These are phyloP conservation scores for Nannobrachium achirus DNA, from an alignment of 2,113 vertebrate species.

Conservation along the genomic window DNA sequence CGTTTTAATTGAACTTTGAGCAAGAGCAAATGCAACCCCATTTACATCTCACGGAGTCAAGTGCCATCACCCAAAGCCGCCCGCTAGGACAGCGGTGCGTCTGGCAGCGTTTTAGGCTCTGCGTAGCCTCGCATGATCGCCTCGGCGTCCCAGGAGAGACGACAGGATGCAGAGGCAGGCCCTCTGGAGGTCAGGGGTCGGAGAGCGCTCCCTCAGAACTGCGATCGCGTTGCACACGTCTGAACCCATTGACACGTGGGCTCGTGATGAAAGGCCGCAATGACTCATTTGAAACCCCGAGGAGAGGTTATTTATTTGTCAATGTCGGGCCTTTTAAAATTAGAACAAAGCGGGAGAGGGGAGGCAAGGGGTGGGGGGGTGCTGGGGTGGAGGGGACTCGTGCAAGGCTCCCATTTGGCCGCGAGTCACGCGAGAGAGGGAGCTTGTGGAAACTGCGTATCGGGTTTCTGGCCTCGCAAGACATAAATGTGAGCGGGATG, in stretches of 20 bases:
- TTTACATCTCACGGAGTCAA: constrained; percentile 15
- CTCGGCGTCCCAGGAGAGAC: constrained; percentile 52
- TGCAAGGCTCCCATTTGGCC: constrained; percentile 40
- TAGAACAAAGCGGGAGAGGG: constrained; percentile 66
- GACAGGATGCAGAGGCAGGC: constrained; percentile 64
- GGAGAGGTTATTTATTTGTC: constrained; percentile 71
- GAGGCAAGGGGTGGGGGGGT: constrained; percentile 1
- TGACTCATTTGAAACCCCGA: constrained; percentile 66
- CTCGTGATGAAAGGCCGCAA: constrained; percentile 63
- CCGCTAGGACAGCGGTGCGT: constrained; percentile 4
- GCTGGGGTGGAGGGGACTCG: constrained; percentile 16
- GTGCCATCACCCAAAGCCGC: constrained; percentile 12
- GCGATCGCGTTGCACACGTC: constrained; percentile 64
- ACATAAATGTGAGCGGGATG: neutral
- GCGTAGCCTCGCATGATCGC: constrained; percentile 53
- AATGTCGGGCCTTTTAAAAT: constrained; percentile 66
- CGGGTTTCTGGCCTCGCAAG: neutral
- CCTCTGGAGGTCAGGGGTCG: constrained; percentile 59
- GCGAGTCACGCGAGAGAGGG: constrained; percentile 51
- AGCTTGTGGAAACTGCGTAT: constrained; percentile 45
- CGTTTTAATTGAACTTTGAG: too few species aligned
- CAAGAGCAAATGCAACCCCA: too few species aligned
- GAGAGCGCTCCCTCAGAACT: constrained; percentile 43
- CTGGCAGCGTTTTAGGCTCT: constrained; percentile 62
- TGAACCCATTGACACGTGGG: constrained; percentile 61